Evolutionary conservation across 2,113 vertebrate species (phyloP).

Genomic region (Actenoides lindsayi): DNA sequence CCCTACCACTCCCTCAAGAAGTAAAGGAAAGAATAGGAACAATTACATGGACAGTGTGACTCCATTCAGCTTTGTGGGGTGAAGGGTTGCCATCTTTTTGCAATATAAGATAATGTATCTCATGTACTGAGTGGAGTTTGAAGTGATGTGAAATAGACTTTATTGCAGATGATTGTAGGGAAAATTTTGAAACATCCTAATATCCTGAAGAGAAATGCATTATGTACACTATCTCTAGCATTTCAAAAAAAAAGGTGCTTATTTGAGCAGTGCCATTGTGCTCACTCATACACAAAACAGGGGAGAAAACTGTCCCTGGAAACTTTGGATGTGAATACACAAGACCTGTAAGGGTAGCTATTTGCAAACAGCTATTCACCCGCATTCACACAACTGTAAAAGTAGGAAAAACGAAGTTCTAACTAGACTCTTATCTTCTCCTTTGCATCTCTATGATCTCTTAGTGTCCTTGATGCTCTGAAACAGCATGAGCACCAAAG

Average conservation of each 20-base stretch:
- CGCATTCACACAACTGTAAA: neutral
- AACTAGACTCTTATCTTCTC: neutral
- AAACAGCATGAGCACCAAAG: neutral
- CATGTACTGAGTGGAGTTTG: neutral
- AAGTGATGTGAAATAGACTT: neutral
- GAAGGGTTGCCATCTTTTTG: neutral
- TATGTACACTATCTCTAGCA: neutral
- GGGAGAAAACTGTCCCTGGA: neutral
- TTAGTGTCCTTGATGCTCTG: neutral
- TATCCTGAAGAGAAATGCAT: neutral
- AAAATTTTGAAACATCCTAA: neutral
- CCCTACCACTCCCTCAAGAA: neutral
- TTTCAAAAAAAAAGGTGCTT: neutral
- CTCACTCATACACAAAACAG: neutral
- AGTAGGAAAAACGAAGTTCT: neutral
- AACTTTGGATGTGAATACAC: neutral
- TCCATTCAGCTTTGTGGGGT: neutral
- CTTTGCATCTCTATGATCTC: neutral
- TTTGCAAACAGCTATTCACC: neutral
- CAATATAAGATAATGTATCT: neutral
- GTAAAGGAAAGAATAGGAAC: neutral
- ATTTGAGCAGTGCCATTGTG: neutral
- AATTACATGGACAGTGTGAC: neutral
- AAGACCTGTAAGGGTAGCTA: neutral
- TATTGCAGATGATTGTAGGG: conserved; percentile 16